phyloP scores from a whole-genome alignment of 1,140 invertebrate species.

The Drosophila littoralis region DNA sequence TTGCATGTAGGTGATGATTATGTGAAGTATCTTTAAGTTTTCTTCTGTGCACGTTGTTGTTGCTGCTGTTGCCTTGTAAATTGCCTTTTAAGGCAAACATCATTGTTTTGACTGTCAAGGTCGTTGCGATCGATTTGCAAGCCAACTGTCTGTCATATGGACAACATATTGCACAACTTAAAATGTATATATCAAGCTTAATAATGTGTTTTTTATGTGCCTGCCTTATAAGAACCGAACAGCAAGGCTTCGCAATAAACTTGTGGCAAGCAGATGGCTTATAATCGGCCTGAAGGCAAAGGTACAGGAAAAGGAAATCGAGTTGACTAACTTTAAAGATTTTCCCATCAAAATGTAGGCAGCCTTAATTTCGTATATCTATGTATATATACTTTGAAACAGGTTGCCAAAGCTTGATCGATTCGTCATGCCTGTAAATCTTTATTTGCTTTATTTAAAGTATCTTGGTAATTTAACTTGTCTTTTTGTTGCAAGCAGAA shows the following conservation, averaged over 20 bases:
- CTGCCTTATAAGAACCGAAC: conserved; percentile 19
- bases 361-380: no score
- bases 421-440: no score
- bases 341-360: no score
- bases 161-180: conserved; percentile 31
- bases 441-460: no score
- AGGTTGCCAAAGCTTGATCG: no score
- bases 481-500: no score
- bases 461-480: no score
- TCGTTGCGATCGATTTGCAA: conserved; percentile 68
- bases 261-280: conserved; percentile 39
- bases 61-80: conserved; percentile 38
- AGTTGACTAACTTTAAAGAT: not conserved
- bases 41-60: not conserved
- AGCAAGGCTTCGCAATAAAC: conserved; percentile 13
- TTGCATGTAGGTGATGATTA: conserved; percentile 60
- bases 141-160: conserved; percentile 42
- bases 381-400: no score
- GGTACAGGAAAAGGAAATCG: no score
- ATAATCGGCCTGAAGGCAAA: not conserved
- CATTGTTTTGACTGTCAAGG: conserved; percentile 80
- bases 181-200: conserved; percentile 12
- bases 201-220: conserved; percentile 28
- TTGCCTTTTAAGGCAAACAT: conserved; percentile 70
- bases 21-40: conserved; percentile 45